Evolutionary conservation across 2,113 vertebrate genomes (phyloP).

Genomic region (Cinclus cinclus): DNA sequence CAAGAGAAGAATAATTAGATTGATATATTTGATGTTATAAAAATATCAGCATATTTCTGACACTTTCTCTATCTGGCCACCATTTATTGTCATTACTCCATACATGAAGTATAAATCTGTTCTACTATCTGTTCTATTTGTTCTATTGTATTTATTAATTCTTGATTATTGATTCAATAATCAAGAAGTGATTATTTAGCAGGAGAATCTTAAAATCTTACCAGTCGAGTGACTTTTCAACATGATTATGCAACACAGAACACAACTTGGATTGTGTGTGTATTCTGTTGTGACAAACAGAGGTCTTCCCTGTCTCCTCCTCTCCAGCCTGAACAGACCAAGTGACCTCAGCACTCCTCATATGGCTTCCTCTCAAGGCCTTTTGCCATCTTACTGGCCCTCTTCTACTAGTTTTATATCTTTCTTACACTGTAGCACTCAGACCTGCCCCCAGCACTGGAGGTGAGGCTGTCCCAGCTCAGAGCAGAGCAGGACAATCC

Average conservation of each 20-base stretch:
- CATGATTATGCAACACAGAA: not conserved
- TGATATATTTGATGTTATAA: not conserved
- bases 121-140: not conserved
- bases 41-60: not conserved
- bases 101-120: not conserved
- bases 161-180: no score
- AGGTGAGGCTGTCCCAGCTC: not conserved
- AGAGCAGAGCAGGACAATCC: not conserved
- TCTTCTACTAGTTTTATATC: not conserved
- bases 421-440: fast-evolving
- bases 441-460: fast-evolving
- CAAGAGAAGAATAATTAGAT: not conserved
- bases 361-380: not conserved
- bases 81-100: not conserved
- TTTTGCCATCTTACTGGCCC: not conserved
- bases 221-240: not conserved
- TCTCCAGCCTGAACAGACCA: not conserved
- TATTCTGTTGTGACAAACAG: not conserved
- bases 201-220: not conserved
- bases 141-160: no score
- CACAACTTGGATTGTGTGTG: not conserved
- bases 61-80: not conserved
- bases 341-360: not conserved
- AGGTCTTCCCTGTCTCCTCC: not conserved
- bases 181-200: not conserved